These are phyloP conservation scores for Drosophila arawakana DNA, from an alignment of 1,140 invertebrate species.

Conservation along the genomic window DNA sequence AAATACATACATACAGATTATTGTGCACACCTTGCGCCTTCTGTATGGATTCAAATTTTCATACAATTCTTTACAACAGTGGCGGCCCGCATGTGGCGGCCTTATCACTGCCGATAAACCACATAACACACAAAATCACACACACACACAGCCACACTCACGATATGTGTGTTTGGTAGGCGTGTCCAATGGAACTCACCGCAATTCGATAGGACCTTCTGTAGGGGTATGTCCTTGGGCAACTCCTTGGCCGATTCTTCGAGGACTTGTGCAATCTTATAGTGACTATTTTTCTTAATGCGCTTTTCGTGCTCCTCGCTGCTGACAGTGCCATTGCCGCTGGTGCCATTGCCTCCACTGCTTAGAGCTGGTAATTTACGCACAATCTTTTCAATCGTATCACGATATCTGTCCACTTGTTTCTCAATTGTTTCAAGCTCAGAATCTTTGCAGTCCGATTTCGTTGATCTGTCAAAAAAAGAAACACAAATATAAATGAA, in stretches of 20 bases:
- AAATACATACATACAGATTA: slow-evolving; percentile 25
- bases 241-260: slow-evolving; percentile 86
- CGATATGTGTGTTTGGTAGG: slow-evolving; percentile 21
- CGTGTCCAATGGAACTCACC: slow-evolving; percentile 82
- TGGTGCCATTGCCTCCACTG: slow-evolving; percentile 53
- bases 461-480: slow-evolving; percentile 86
- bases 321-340: slow-evolving; percentile 77
- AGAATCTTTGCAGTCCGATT: slow-evolving; percentile 93
- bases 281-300: slow-evolving; percentile 86
- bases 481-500: not conserved
- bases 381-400: slow-evolving; percentile 89
- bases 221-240: slow-evolving; percentile 86
- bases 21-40: slow-evolving; percentile 62
- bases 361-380: slow-evolving; percentile 86
- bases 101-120: slow-evolving; percentile 43
- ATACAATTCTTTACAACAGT: slow-evolving; percentile 13
- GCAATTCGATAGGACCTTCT: slow-evolving; percentile 86
- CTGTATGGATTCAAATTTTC: slow-evolving; percentile 43
- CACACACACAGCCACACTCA: slow-evolving; percentile 12
- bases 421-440: slow-evolving; percentile 94
- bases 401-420: slow-evolving; percentile 93
- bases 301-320: slow-evolving; percentile 91
- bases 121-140: not conserved
- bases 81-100: not conserved
- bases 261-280: slow-evolving; percentile 86